Evolutionary conservation across 2,797 vertebrate species (phyloP).

Genomic region (Neosilurus hyrtlii): DNA sequence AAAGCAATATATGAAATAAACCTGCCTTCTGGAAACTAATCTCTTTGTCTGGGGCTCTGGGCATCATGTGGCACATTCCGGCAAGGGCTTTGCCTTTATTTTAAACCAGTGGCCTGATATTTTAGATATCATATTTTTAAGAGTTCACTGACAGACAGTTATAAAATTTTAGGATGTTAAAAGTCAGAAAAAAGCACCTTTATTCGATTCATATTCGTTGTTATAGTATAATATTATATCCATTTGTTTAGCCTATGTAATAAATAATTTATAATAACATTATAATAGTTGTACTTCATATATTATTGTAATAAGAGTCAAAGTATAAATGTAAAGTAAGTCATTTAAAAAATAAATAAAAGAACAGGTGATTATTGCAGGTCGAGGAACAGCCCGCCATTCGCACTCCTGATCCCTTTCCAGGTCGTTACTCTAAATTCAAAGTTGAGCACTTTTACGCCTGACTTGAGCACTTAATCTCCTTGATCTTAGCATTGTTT

Average conservation of each 20-base stretch:
- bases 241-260: neutral
- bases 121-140: neutral
- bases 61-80: neutral
- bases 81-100: neutral
- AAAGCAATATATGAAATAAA: constrained; percentile 6
- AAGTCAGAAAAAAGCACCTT: neutral
- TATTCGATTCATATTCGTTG: neutral
- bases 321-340: neutral
- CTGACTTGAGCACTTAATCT: neutral
- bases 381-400: constrained; percentile 4
- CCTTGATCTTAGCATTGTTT: constrained; percentile 12
- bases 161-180: neutral
- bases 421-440: neutral
- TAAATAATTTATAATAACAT: neutral
- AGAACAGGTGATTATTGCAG: neutral
- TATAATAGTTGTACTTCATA: neutral
- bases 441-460: neutral
- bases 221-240: neutral
- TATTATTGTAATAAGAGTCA: neutral
- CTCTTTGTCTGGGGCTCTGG: neutral
- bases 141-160: neutral
- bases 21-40: constrained; percentile 11
- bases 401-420: constrained; percentile 18
- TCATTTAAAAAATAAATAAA: neutral
- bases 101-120: neutral